These are phyloP conservation scores for Nansenia antarctica DNA, from an alignment of 2,113 vertebrate genomes.

Conservation along the genomic window DNA sequence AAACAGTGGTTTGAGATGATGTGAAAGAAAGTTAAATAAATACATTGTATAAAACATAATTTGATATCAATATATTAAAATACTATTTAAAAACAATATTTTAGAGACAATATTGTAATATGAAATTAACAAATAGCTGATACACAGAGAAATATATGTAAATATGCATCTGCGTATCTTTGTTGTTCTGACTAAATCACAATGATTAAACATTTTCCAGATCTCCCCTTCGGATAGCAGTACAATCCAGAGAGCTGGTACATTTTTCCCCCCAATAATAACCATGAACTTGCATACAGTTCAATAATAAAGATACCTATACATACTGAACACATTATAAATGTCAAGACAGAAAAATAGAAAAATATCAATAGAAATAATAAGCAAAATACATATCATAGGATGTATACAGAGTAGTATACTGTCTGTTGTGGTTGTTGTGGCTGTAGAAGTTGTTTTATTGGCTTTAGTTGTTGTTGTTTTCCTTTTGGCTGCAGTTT, in stretches of 20 bases:
- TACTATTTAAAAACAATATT: conserved; percentile 77
- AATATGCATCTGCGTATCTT: conserved; percentile 62
- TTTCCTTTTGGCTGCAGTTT: conserved; percentile 28
- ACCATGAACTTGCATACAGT: conserved; percentile 73
- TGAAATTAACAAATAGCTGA: conserved; percentile 74
- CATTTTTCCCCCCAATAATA: conserved; percentile 64
- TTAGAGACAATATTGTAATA: conserved; percentile 75
- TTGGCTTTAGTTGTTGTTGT: conserved; percentile 60
- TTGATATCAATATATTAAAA: conserved; percentile 80
- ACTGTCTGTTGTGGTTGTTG: conserved; percentile 62
- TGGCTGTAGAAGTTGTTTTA: conserved; percentile 52
- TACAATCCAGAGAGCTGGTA: conserved; percentile 68
- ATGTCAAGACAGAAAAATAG: conserved; percentile 81
- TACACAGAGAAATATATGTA: conserved; percentile 70
- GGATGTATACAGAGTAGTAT: conserved; percentile 59
- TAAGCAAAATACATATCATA: conserved; percentile 76
- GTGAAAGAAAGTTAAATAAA: conserved; percentile 71
- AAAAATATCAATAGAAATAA: conserved; percentile 82
- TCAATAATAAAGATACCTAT: conserved; percentile 54
- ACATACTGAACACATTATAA: conserved; percentile 77
- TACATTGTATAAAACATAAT: conserved; percentile 79
- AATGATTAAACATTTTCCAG: conserved; percentile 50
- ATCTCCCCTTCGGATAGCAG: conserved; percentile 44
- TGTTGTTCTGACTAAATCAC: conserved; percentile 50
- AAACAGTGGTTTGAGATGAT: conserved; percentile 70